A percentile compares a stretch with the other conserved stretches of the same genome.
phyloP scores from a whole-genome alignment of 2,113 vertebrate genomes.

The Pheucticus melanocephalus region DNA sequence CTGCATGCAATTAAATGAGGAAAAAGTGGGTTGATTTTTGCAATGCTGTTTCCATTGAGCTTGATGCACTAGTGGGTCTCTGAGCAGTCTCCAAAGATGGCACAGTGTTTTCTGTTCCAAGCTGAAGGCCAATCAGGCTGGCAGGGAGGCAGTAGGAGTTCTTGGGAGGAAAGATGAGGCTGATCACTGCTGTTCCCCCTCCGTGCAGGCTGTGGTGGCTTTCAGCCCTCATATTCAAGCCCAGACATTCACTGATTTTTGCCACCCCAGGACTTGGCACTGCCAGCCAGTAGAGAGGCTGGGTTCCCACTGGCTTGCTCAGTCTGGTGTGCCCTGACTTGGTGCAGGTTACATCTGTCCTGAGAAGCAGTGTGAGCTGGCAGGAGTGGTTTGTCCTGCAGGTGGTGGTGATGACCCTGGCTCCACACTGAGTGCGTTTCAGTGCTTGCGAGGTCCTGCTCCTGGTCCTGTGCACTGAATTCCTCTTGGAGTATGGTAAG shows the following conservation, averaged over 20 bases:
- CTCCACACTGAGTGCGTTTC: neutral
- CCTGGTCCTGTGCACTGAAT: neutral
- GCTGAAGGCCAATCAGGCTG: neutral
- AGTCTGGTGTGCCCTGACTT: neutral
- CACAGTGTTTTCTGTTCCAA: neutral
- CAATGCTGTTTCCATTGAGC: neutral
- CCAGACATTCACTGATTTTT: neutral
- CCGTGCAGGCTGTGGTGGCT: neutral
- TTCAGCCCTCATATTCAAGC: neutral
- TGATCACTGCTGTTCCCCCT: neutral
- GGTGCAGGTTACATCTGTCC: neutral
- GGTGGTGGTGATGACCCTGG: neutral
- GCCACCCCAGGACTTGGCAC: neutral
- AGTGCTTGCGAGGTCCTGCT: neutral
- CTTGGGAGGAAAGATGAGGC: neutral
- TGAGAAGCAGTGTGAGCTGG: neutral
- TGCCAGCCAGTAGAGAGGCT: neutral
- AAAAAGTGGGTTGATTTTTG: neutral
- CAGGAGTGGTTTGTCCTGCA: neutral
- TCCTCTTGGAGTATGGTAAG: fast-evolving
- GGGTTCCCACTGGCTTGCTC: neutral
- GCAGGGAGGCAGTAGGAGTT: neutral
- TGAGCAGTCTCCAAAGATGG: neutral
- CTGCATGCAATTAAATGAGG: neutral
- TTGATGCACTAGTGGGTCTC: neutral